phyloP scores from a whole-genome alignment of 2,113 vertebrate genomes.

The Felis chaus region DNA sequence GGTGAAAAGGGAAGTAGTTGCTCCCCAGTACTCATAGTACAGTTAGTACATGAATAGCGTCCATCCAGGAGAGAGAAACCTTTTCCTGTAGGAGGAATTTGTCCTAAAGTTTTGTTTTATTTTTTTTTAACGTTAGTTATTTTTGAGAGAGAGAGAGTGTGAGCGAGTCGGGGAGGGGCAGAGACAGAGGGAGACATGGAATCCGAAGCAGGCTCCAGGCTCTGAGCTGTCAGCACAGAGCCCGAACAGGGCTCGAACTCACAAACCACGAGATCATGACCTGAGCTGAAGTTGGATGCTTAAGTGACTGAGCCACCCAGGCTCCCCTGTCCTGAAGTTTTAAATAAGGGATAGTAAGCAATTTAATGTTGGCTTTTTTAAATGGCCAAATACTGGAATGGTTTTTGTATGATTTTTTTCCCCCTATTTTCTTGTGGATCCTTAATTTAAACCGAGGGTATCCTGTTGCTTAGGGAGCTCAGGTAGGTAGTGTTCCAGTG shows the following conservation, averaged over 20 bases:
- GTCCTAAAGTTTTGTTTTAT: background rate
- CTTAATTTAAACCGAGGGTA: accelerated
- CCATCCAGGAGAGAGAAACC: background rate
- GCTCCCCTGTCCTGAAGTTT: background rate
- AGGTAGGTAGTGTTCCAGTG: accelerated
- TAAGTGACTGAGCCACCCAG: too few relatives aligned
- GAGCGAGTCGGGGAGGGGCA: too few relatives aligned
- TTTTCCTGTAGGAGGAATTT: background rate
- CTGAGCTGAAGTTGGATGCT: too few relatives aligned
- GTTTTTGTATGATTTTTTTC: background rate
- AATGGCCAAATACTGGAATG: background rate
- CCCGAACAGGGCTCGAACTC: too few relatives aligned
- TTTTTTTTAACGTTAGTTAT: too few relatives aligned
- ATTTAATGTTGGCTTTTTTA: background rate
- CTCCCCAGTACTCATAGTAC: accelerated
- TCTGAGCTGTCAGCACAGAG: too few relatives aligned
- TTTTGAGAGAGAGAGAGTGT: too few relatives aligned
- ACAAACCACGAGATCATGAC: too few relatives aligned
- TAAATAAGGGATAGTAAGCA: background rate
- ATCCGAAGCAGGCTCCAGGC: too few relatives aligned
- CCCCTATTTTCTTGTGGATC: background rate
- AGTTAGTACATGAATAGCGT: background rate
- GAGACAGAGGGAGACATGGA: too few relatives aligned
- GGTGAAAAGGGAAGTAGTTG: background rate
- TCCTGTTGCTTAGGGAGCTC: accelerated